Evolutionary conservation across 2,888 invertebrate species (phyloP).

Genomic region (Chalcosyrphus nemorum): DNA sequence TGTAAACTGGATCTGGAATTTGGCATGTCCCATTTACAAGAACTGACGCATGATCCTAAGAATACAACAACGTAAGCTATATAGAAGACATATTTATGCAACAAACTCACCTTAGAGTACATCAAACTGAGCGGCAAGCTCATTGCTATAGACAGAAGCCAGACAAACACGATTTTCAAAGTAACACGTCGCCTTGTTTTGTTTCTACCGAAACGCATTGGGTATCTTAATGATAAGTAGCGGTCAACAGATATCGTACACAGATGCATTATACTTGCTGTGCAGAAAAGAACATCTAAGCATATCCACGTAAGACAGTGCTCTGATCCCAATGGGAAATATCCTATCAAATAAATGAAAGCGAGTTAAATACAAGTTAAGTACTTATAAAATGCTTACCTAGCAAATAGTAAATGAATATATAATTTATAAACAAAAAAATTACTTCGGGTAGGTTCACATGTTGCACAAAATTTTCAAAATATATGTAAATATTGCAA

Average conservation of each 20-base stretch:
- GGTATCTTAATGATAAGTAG: slow-evolving; percentile 94
- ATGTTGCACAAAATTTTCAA: no score
- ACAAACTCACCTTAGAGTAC: slow-evolving; percentile 89
- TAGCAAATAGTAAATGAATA: no score
- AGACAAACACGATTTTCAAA: slow-evolving; percentile 95
- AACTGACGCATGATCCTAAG: slow-evolving; percentile 90
- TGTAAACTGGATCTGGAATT: slow-evolving; percentile 94
- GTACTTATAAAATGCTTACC: no score
- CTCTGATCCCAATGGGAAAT: slow-evolving; percentile 90
- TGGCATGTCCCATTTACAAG: slow-evolving; percentile 92
- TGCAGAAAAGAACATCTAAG: slow-evolving; percentile 97
- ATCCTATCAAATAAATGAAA: slow-evolving; percentile 84
- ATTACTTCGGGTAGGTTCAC: no score
- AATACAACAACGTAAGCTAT: no score
- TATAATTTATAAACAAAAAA: no score
- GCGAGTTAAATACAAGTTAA: no score
- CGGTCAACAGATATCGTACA: slow-evolving; percentile 98
- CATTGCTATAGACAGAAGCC: slow-evolving; percentile 96
- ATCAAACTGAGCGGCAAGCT: slow-evolving; percentile 94
- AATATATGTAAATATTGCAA: no score
- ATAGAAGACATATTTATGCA: no score
- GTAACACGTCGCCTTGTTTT: slow-evolving; percentile 92
- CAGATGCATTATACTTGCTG: slow-evolving; percentile 98
- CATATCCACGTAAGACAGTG: slow-evolving; percentile 97
- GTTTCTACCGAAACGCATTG: slow-evolving; percentile 95